Evolutionary conservation across 2,113 vertebrate genomes (phyloP).

Genomic region (Euleptes europaea): DNA sequence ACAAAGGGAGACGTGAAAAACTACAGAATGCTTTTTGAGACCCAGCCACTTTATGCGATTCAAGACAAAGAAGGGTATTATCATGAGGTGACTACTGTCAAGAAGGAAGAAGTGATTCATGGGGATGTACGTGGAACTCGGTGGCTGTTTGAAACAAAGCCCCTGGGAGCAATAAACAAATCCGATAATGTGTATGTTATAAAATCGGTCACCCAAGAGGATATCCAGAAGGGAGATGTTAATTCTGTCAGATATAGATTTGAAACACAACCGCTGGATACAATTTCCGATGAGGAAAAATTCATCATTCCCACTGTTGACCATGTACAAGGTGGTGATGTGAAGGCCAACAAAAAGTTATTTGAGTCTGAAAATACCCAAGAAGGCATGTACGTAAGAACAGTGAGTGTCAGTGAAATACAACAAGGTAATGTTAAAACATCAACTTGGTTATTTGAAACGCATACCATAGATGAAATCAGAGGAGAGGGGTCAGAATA

Average conservation of each 20-base stretch:
- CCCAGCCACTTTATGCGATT: slow-evolving; percentile 89
- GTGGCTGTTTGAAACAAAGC: slow-evolving; percentile 95
- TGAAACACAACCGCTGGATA: slow-evolving; percentile 90
- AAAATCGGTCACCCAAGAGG: slow-evolving; percentile 89
- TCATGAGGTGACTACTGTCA: slow-evolving; percentile 91
- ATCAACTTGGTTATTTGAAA: slow-evolving; percentile 92
- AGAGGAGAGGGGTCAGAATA: slow-evolving; percentile 83
- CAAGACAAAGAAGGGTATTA: slow-evolving; percentile 88
- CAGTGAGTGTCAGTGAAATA: slow-evolving; percentile 88
- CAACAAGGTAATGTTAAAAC: slow-evolving; percentile 87
- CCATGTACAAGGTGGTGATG: slow-evolving; percentile 83
- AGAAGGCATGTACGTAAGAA: slow-evolving; percentile 73
- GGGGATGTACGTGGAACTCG: slow-evolving; percentile 88
- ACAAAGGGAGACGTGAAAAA: slow-evolving; percentile 86
- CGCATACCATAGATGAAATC: slow-evolving; percentile 85
- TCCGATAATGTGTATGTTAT: slow-evolving; percentile 86
- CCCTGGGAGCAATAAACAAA: slow-evolving; percentile 86
- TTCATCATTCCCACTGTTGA: slow-evolving; percentile 76
- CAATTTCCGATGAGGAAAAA: slow-evolving; percentile 79
- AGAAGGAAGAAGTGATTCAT: slow-evolving; percentile 85
- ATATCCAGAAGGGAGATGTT: slow-evolving; percentile 88
- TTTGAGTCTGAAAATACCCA: slow-evolving; percentile 82
- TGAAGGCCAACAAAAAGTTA: slow-evolving; percentile 78
- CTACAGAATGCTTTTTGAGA: slow-evolving; percentile 91
- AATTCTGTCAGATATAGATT: slow-evolving; percentile 87